phyloP scores from a whole-genome alignment of 2,888 invertebrate species.

The Alcis repandata region DNA sequence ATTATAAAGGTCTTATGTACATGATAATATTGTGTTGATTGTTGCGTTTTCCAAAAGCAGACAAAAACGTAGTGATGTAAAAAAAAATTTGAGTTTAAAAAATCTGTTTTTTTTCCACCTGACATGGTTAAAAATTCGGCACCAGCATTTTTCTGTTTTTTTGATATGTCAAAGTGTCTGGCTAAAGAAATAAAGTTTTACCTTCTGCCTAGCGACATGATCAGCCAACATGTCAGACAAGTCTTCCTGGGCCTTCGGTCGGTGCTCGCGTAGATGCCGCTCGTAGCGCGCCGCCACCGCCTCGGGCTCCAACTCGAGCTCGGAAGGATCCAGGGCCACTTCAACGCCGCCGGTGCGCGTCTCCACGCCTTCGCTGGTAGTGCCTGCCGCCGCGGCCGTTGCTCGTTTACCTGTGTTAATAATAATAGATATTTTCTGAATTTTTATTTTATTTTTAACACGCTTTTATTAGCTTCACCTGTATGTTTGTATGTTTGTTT shows the following conservation, averaged over 20 bases:
- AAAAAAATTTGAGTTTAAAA: too few species aligned
- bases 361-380: slow-evolving; percentile 52
- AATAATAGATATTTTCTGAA: not conserved
- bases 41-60: too few species aligned
- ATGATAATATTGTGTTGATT: too few species aligned
- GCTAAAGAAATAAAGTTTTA: slow-evolving; percentile 60
- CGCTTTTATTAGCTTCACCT: too few species aligned
- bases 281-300: slow-evolving; percentile 98
- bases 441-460: too few species aligned
- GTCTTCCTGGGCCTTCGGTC: slow-evolving; percentile 95
- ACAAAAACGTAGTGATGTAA: too few species aligned
- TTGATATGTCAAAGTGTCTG: not conserved
- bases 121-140: too few species aligned
- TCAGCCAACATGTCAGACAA: slow-evolving; percentile 99
- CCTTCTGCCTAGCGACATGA: slow-evolving; percentile 98
- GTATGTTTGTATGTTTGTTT: too few species aligned
- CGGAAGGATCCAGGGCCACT: slow-evolving; percentile 98
- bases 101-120: too few species aligned
- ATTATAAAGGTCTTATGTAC: not conserved
- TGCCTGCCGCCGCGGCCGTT: slow-evolving; percentile 51
- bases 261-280: slow-evolving; percentile 97
- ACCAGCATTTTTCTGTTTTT: too few species aligned
- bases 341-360: slow-evolving; percentile 91
- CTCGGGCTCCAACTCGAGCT: slow-evolving; percentile 97
- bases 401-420: slow-evolving; percentile 63